A percentile compares a stretch with the other conserved stretches of the same genome.
Conservation (phyloP, 2,888 invertebrate genomes). For the Proisotoma minuta region DNA sequence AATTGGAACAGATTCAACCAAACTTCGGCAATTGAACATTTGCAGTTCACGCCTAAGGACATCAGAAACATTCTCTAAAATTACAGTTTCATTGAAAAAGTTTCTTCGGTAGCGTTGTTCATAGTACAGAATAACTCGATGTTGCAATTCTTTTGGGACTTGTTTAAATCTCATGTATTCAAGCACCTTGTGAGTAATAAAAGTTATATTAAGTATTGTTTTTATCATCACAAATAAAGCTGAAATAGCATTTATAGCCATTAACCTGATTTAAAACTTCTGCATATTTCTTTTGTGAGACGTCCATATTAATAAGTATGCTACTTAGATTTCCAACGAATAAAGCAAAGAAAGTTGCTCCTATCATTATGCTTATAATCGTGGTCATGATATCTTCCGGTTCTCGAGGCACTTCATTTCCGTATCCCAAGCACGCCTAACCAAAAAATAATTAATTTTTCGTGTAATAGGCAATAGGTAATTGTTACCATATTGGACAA, state of each 20-base stretch:
- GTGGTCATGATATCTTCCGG: conserved; percentile 38
- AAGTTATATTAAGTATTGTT: not conserved
- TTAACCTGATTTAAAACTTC: conserved; percentile 36
- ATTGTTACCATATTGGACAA: conserved; percentile 40
- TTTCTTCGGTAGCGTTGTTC: conserved; percentile 36
- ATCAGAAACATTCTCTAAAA: conserved; percentile 28
- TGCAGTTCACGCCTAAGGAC: conserved; percentile 34
- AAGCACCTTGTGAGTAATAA: conserved; percentile 8
- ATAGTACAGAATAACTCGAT: conserved; percentile 33
- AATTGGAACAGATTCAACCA: conserved; percentile 58
- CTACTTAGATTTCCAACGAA: conserved; percentile 36
- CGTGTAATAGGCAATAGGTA: not conserved
- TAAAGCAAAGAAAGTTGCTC: conserved; percentile 34
- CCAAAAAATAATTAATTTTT: not conserved
- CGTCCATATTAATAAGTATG: conserved; percentile 32
- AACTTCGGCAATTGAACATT: conserved; percentile 56
- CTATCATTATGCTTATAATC: conserved; percentile 31
- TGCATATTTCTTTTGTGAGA: conserved; percentile 34
- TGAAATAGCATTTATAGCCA: not conserved
- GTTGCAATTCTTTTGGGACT: conserved; percentile 33
- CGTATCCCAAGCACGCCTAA: conserved; percentile 34
- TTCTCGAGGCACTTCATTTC: conserved; percentile 28
- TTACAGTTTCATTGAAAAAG: conserved; percentile 35
- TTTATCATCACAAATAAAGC: not conserved
- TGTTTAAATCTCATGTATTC: conserved; percentile 41